Evolutionary conservation across 2,888 invertebrate species (phyloP).

Genomic region (Stenodera caucasica): DNA sequence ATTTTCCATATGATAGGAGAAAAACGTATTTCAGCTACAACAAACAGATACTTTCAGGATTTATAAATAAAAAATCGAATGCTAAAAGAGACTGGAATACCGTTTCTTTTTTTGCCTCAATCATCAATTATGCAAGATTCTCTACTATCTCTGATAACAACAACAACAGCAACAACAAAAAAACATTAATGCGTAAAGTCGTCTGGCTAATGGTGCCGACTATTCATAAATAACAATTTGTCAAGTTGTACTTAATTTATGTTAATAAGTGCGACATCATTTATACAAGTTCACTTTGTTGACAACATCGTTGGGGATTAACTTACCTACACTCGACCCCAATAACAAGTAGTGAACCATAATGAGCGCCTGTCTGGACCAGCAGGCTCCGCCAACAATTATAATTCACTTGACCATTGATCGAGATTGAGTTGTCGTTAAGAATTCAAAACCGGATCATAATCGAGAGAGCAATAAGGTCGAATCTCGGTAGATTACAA

Average conservation of each 20-base stretch:
- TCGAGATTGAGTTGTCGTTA: not conserved
- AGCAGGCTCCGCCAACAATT: constrained; percentile 30
- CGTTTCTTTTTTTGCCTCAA: not conserved
- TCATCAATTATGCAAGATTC: constrained; percentile 9
- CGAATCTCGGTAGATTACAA: no score
- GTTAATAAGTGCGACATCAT: constrained; percentile 34
- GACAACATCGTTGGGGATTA: constrained; percentile 20
- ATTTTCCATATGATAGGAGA: not conserved
- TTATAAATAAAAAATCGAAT: not conserved
- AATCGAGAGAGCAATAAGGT: not conserved
- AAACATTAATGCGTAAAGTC: constrained; percentile 15
- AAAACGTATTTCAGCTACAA: not conserved
- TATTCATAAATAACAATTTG: constrained; percentile 15
- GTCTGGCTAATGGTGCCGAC: not conserved
- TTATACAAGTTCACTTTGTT: constrained; percentile 23
- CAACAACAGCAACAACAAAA: no score
- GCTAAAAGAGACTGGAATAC: no score
- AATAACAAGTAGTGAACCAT: constrained; percentile 32
- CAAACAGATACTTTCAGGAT: not conserved
- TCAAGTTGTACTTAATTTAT: constrained; percentile 30
- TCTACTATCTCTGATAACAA: no score
- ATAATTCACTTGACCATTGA: constrained; percentile 35
- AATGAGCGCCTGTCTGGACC: constrained; percentile 39
- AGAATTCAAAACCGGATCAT: not conserved
- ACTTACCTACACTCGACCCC: constrained; percentile 33